A percentile compares a stretch with the other conserved stretches of the same genome.
phyloP scores from a whole-genome alignment of 2,888 invertebrate species.

The Leptinotarsa haldemani region DNA sequence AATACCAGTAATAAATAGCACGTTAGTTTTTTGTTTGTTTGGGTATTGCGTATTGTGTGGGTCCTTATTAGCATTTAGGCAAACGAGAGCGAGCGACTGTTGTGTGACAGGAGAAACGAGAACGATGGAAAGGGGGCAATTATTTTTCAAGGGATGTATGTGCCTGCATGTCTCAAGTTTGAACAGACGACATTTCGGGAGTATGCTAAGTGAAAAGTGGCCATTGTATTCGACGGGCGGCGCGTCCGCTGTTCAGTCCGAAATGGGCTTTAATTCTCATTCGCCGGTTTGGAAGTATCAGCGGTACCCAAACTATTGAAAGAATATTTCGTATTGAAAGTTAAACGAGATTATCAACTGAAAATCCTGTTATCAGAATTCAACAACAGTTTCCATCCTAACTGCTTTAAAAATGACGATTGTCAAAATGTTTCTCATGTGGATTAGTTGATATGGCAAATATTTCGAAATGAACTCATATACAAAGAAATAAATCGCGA shows the following conservation, averaged over 20 bases:
- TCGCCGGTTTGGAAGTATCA: constrained; percentile 45
- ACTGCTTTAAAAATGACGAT: no score
- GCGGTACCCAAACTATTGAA: constrained; percentile 43
- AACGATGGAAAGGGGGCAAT: constrained; percentile 57
- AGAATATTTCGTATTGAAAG: neutral
- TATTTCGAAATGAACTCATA: no score
- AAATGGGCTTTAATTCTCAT: constrained; percentile 44
- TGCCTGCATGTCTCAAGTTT: constrained; percentile 45
- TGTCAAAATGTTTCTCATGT: no score
- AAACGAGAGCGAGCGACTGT: constrained; percentile 51
- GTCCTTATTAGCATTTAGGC: constrained; percentile 62
- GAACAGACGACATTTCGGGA: constrained; percentile 61
- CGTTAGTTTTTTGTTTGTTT: constrained; percentile 46
- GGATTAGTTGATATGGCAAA: no score
- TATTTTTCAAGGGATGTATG: constrained; percentile 58
- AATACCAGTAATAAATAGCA: constrained; percentile 50
- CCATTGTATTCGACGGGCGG: constrained; percentile 64
- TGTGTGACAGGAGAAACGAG: constrained; percentile 47
- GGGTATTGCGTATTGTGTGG: constrained; percentile 36
- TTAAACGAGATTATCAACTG: neutral
- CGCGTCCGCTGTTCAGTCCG: constrained; percentile 49
- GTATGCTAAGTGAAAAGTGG: constrained; percentile 64
- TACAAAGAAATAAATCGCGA: no score
- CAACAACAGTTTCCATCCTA: no score
- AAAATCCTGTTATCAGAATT: no score